phyloP scores from a whole-genome alignment of 2,888 invertebrate genomes.

The Chrysolina haemoptera region DNA sequence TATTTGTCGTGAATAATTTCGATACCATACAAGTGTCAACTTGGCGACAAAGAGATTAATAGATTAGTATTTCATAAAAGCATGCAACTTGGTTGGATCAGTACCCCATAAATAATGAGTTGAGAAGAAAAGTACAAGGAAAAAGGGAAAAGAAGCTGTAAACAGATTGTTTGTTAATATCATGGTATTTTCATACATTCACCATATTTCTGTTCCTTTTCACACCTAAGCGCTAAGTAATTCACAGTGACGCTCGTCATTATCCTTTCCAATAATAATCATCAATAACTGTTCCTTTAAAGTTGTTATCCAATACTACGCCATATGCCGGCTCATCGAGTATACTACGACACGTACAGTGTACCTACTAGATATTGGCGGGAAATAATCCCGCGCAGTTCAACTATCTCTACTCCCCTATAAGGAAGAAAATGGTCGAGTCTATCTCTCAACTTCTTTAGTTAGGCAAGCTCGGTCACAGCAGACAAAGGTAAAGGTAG shows the following conservation, averaged over 20 bases:
- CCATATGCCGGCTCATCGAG: neutral
- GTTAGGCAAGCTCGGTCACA: neutral
- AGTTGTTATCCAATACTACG: slow-evolving; percentile 2
- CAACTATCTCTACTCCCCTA: slow-evolving; percentile 25
- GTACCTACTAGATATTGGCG: slow-evolving; percentile 27
- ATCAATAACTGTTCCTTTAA: neutral
- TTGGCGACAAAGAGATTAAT: too few species aligned
- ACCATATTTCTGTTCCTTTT: neutral
- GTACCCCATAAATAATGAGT: too few species aligned
- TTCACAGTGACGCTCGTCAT: neutral
- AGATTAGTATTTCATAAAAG: too few species aligned
- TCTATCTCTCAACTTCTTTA: slow-evolving; percentile 12
- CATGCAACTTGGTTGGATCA: too few species aligned
- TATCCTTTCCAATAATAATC: neutral
- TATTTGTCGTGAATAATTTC: too few species aligned
- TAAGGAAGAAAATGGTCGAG: slow-evolving; percentile 30
- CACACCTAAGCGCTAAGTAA: neutral
- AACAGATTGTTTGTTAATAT: neutral
- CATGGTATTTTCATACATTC: neutral
- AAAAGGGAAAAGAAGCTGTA: neutral
- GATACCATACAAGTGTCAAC: too few species aligned
- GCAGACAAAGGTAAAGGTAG: slow-evolving; percentile 27
- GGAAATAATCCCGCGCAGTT: slow-evolving; percentile 32
- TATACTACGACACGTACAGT: neutral
- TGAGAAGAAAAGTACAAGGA: neutral